phyloP scores from a whole-genome alignment of 2,888 invertebrate genomes.

The Apeira syringaria region DNA sequence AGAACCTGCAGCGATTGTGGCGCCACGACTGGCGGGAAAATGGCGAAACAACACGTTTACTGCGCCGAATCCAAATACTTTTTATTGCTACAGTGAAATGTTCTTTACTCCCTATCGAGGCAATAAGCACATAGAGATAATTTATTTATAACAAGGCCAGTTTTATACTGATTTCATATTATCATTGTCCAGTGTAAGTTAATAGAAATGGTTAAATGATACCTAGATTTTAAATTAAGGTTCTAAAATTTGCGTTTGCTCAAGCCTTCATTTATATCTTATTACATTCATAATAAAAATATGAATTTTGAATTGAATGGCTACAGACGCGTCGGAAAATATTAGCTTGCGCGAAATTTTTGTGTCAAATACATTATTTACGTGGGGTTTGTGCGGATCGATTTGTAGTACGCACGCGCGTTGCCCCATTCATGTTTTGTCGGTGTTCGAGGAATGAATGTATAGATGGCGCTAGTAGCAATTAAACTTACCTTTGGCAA shows the following conservation, averaged over 20 bases:
- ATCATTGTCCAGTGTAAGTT: too few species aligned
- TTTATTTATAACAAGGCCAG: conserved; percentile 14
- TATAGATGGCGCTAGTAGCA: conserved; percentile 61
- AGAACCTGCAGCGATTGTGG: conserved; percentile 62
- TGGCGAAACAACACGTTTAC: conserved; percentile 36
- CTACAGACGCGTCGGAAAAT: conserved; percentile 38
- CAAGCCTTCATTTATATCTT: too few species aligned
- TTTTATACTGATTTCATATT: too few species aligned
- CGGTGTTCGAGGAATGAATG: conserved; percentile 35
- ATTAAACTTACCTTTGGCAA: conserved; percentile 35
- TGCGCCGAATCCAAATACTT: conserved; percentile 69
- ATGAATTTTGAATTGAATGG: conserved; percentile 31
- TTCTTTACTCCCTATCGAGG: conserved; percentile 32
- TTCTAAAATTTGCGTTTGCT: too few species aligned
- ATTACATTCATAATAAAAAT: too few species aligned
- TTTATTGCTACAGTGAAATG: conserved; percentile 44
- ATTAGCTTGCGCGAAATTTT: conserved; percentile 45
- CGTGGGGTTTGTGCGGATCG: conserved; percentile 61
- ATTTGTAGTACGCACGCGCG: conserved; percentile 73
- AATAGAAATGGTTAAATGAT: too few species aligned
- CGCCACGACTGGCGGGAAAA: conserved; percentile 70
- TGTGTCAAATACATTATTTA: conserved; percentile 71
- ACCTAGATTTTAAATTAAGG: too few species aligned
- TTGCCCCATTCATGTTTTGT: conserved; percentile 60
- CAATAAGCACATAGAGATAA: conserved; percentile 19